Conservation (phyloP, 2,113 vertebrate genomes). For the Nymphicus hollandicus region DNA sequence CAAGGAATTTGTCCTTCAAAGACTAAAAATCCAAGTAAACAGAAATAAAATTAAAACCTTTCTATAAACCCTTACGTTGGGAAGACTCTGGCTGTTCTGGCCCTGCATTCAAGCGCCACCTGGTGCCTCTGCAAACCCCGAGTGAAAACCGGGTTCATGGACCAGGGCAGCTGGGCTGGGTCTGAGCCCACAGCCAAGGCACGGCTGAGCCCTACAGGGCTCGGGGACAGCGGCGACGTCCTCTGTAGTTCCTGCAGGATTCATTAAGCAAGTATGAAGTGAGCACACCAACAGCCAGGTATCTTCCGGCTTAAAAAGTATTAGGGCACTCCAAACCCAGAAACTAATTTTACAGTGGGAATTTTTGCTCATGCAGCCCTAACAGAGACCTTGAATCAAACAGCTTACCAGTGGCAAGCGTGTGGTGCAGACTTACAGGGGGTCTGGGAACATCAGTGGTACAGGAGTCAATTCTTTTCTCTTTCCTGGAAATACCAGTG, state of each 20-base stretch:
- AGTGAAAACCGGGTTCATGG: rapidly evolving
- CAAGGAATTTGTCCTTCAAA: neutral
- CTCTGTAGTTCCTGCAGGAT: neutral
- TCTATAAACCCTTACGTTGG: neutral
- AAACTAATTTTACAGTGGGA: neutral
- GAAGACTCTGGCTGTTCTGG: neutral
- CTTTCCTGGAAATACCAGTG: neutral
- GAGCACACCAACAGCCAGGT: neutral
- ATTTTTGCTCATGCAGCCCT: neutral
- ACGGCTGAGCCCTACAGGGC: neutral
- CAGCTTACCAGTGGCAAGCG: neutral
- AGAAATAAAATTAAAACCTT: neutral
- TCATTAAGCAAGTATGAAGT: neutral
- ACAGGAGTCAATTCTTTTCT: neutral
- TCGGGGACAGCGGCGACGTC: neutral
- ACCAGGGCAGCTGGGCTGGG: neutral
- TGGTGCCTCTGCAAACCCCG: neutral
- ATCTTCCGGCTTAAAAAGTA: neutral
- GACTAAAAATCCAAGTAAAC: neutral
- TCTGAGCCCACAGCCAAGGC: neutral
- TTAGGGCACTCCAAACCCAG: neutral
- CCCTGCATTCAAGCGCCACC: neutral
- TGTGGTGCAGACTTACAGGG: rapidly evolving
- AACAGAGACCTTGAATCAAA: rapidly evolving
- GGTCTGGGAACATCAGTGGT: rapidly evolving